phyloP scores from a whole-genome alignment of 2,797 vertebrate species.

The Morus bassanus region DNA sequence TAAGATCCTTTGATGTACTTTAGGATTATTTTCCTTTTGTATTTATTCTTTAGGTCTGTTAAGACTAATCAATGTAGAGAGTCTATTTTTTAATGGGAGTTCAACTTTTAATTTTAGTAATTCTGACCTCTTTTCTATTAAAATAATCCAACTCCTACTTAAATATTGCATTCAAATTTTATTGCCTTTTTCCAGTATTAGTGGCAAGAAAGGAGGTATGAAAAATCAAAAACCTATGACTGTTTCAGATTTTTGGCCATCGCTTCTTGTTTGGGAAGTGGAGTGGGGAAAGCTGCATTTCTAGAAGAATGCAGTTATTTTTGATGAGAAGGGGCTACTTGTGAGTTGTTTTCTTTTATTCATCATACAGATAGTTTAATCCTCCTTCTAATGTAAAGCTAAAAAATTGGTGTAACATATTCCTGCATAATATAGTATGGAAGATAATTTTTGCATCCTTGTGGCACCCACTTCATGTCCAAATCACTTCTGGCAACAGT shows the following conservation, averaged over 20 bases:
- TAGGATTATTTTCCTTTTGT: neutral
- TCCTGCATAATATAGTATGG: neutral
- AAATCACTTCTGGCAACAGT: neutral
- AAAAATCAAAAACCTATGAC: neutral
- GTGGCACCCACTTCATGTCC: neutral
- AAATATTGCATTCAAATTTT: neutral
- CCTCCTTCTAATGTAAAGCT: neutral
- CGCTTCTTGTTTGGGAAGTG: neutral
- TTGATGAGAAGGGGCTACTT: neutral
- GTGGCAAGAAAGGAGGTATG: neutral
- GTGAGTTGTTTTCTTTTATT: neutral
- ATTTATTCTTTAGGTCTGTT: neutral
- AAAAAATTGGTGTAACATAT: neutral
- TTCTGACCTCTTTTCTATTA: neutral
- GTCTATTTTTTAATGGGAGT: neutral
- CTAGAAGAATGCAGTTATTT: neutral
- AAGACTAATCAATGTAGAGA: neutral
- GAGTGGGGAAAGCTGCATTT: neutral
- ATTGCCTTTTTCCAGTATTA: neutral
- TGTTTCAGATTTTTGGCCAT: neutral
- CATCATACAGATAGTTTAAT: neutral
- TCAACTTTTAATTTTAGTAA: neutral
- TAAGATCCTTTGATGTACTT: neutral
- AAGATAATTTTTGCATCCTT: neutral
- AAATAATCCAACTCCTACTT: neutral